Conservation (phyloP, 2,113 vertebrate species). For the Heloderma charlesbogerti region DNA sequence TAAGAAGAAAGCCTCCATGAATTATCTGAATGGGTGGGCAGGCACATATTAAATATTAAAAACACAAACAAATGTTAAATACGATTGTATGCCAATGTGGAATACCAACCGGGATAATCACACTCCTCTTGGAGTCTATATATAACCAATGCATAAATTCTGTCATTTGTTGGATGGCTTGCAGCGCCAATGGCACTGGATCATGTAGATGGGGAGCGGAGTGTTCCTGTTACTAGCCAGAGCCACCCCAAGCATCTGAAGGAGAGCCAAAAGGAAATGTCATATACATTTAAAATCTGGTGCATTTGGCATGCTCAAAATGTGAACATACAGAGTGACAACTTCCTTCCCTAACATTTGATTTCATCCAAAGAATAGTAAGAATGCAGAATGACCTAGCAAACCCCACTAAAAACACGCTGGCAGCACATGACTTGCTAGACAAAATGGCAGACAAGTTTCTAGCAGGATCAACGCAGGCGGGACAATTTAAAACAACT, state of each 20-base stretch:
- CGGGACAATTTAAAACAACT: background rate
- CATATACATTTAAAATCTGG: background rate
- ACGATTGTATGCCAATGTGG: background rate
- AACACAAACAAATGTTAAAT: background rate
- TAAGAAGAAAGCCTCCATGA: background rate
- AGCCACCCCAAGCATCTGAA: background rate
- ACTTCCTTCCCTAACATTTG: background rate
- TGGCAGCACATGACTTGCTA: background rate
- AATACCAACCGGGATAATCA: background rate
- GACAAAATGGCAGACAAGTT: background rate
- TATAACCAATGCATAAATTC: background rate
- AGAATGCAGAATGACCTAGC: background rate
- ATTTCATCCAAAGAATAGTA: background rate
- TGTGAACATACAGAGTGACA: background rate
- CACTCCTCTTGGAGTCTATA: background rate
- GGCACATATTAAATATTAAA: background rate
- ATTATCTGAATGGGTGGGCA: background rate
- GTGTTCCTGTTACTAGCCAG: background rate
- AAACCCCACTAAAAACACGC: background rate
- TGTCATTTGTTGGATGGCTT: background rate
- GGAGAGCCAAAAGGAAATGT: background rate
- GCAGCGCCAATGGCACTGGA: background rate
- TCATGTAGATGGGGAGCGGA: background rate
- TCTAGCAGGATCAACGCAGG: background rate
- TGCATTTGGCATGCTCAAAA: background rate